Base-by-base conservation (phyloP, 2,797 vertebrate species). In the Molossus alvarezi region DNA sequence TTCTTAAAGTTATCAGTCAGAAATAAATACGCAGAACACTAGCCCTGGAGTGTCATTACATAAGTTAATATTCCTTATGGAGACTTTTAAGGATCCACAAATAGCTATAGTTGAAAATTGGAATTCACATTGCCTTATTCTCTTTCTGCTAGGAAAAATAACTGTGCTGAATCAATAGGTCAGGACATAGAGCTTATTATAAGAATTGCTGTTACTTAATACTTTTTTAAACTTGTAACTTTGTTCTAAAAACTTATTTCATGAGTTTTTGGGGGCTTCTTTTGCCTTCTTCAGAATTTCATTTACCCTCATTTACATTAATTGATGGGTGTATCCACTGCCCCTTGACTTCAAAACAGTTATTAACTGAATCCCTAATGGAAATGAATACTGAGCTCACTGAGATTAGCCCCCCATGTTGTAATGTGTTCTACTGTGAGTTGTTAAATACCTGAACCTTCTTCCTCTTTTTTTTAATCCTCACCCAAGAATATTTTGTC, bases 341-440 rank as follows among this genome's bases (percentile, higher is more conserved):
- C 27, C 15, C 1, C 27, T 76, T 79, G 25, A 57, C 21, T 55
- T 91, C 73, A 76, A 0, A 23, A 13, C 9, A 9, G 12, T 12
- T 67, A 23, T 95, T 64, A 95, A 18, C 29, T 80, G 27, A 21
- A 76, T 83, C 72, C 11, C 48, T 65, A 77, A 29, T 79, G 71
- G 60, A 87, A 86, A 57, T 89, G 33, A 96, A 53, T 51, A 23
- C 33, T 45, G 60, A 87, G 53, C 45, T 92, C 15, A 12, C 75
- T 77, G 53, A 33, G 13, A 23, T 51, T 57, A 69, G 1, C 69
- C n/a, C 27, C 81, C 37, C 37, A 33, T 72, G 71, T 58, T 45
- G 95, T 77, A 92, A 37, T 69, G 29, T 73, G 41, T 91, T 91
- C 94, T 79, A 51, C 11, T 94, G 48, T 76, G 25, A 93, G 84